phyloP scores from a whole-genome alignment of 2,888 invertebrate genomes.

The Acanthosepion esculentum region DNA sequence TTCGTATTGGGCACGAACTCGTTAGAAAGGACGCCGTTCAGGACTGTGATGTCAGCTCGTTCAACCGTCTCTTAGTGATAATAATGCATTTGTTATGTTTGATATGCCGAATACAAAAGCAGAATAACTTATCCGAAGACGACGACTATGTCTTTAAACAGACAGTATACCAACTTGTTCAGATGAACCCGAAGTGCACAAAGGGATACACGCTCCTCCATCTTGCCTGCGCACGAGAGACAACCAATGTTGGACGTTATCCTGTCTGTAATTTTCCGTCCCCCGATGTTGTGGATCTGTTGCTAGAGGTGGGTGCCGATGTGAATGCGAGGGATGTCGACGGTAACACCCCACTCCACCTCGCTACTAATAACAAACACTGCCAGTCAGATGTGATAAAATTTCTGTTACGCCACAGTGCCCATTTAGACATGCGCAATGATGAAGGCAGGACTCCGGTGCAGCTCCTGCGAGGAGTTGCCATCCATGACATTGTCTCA shows the following conservation, averaged over 20 bases:
- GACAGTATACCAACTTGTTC: constrained; percentile 85
- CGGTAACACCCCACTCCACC: constrained; percentile 91
- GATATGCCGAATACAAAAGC: constrained; percentile 72
- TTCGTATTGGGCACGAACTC: constrained; percentile 76
- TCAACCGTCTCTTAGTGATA: constrained; percentile 89
- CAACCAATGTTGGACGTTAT: constrained; percentile 81
- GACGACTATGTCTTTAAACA: constrained; percentile 79
- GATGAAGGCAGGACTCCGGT: constrained; percentile 67
- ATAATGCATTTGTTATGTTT: constrained; percentile 81
- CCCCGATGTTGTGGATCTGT: constrained; percentile 82
- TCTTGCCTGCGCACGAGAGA: constrained; percentile 88
- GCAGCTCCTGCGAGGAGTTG: constrained; percentile 68
- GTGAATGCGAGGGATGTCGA: constrained; percentile 86
- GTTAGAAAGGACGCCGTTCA: constrained; percentile 56
- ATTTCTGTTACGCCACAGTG: constrained; percentile 85
- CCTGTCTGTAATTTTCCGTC: constrained; percentile 84
- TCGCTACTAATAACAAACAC: constrained; percentile 81
- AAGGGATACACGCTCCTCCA: constrained; percentile 78
- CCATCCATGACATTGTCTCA: constrained; percentile 67
- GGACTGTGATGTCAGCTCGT: constrained; percentile 82
- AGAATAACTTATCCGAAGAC: constrained; percentile 63
- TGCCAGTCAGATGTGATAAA: constrained; percentile 83
- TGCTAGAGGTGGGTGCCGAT: constrained; percentile 88
- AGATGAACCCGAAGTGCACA: constrained; percentile 79
- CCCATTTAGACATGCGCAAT: constrained; percentile 84